These are phyloP conservation scores for Diplogasteroides magnus DNA, from an alignment of 1,140 invertebrate genomes.

Conservation along the genomic window DNA sequence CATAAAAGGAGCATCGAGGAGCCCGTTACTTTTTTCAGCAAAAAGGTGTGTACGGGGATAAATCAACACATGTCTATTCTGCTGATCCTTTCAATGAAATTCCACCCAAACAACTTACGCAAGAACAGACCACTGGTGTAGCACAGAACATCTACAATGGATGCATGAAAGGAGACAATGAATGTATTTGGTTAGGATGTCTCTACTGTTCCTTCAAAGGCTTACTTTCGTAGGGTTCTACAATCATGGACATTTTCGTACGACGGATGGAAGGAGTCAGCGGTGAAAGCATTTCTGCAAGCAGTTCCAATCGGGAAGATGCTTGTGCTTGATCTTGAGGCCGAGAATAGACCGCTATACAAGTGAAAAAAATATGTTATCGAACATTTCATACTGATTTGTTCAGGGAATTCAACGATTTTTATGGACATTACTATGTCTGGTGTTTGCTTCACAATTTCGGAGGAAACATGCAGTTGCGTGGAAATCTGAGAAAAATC, in stretches of 20 bases:
- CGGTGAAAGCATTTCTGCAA: constrained; percentile 21
- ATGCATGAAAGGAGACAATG: constrained; percentile 10
- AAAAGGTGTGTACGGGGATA: constrained; percentile 3
- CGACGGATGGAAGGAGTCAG: constrained; percentile 19
- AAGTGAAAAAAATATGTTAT: neutral
- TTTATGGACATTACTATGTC: constrained; percentile 24
- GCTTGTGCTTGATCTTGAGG: constrained; percentile 23
- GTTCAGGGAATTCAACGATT: neutral
- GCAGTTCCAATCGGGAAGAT: constrained; percentile 11
- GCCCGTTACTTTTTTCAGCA: constrained; percentile 7
- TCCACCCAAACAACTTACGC: neutral
- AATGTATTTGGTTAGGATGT: constrained; percentile 19
- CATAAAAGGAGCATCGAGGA: no score
- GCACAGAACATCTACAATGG: constrained; percentile 3
- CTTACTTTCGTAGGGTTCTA: constrained; percentile 8
- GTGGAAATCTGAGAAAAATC: constrained; percentile 20
- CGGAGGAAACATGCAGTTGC: constrained; percentile 23
- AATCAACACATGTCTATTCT: constrained; percentile 13
- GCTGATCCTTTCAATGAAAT: constrained; percentile 28
- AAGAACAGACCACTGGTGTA: neutral
- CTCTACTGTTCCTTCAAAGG: neutral
- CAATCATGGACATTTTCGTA: constrained; percentile 27
- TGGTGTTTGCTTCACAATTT: constrained; percentile 28
- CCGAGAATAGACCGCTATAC: constrained; percentile 16
- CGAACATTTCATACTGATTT: neutral